Evolutionary conservation across 2,113 vertebrate genomes (phyloP).

Genomic region (Hydrochoerus hydrochaeris): DNA sequence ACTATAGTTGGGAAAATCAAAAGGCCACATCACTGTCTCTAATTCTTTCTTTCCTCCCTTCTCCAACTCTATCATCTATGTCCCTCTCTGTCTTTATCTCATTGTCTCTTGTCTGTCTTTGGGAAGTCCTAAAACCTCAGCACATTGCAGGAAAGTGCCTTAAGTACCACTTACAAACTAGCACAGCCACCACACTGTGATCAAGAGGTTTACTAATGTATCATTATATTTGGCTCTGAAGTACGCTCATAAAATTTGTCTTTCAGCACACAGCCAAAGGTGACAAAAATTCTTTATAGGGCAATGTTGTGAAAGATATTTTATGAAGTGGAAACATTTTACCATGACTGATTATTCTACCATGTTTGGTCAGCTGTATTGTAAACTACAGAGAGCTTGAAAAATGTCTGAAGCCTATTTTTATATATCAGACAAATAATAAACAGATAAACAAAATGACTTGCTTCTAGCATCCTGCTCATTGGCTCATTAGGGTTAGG

Average conservation of each 20-base stretch:
- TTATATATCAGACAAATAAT: neutral
- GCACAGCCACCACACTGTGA: neutral
- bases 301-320: neutral
- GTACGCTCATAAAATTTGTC: neutral
- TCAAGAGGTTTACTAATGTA: neutral
- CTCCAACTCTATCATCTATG: neutral
- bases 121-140: neutral
- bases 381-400: neutral
- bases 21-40: neutral
- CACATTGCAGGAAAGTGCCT: neutral
- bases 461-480: neutral
- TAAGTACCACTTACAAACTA: neutral
- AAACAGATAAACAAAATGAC: neutral
- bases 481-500: neutral
- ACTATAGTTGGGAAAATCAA: neutral
- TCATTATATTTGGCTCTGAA: conserved; percentile 9
- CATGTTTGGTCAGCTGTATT: neutral
- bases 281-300: neutral
- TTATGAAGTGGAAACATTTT: conserved; percentile 4
- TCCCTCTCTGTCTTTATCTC: too few species aligned
- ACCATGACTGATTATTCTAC: neutral
- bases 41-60: neutral
- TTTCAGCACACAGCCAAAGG: neutral
- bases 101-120: neutral
- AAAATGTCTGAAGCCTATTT: neutral